Evolutionary conservation across 37 sponge, comb jelly and placozoan species (phyloP), one percentile per base, ranked within the genome.

Genomic region (Petrosia ficiformis): DNA sequence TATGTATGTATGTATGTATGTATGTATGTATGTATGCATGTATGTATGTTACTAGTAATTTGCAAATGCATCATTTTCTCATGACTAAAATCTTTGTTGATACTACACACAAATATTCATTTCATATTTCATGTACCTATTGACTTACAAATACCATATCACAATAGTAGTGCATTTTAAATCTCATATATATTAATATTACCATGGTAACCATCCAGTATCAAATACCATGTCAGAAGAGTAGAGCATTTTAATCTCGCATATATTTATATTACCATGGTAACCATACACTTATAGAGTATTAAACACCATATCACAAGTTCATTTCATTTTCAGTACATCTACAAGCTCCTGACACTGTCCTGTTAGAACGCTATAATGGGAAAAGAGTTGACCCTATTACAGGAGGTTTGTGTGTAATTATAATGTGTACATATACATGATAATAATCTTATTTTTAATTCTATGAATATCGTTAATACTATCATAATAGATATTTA

Each of bases 351-450:
- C 77, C 86, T 36, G 90, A 94, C 42, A 29, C 71, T 19, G 98
- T 92, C 2, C 77, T 94, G 48, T 32, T 86, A 14, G 98, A 92
- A 70, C 39, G 98, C 30, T 89, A 83, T 54, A 63, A 77, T 35
- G 98, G 95, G 0, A 97, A 97, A 70, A 79, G 98, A 28, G 71
- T 97, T 5, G 98, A 97, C 70, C 79, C 95, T 32, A 54, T 92
- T 19, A 97, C 95, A 64, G 95, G 93, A 86, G 98, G 96, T 92
- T 67, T 24, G 83, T 40, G 29, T 29, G 14, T 48, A 48, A 19
- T 8, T 48, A 48, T 48, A 6, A 48, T 48, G 14, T 48, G 14
- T 48, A 8, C 54, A 48, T 48, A 14, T 48, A 48, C 54, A 48
- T 48, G 8, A 48, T 48, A 48, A 19, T 14, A 19, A 14, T 48